Evolutionary conservation across 37 sponge, comb jelly and placozoan species (phyloP).

Genomic region (Beroe ovata): DNA sequence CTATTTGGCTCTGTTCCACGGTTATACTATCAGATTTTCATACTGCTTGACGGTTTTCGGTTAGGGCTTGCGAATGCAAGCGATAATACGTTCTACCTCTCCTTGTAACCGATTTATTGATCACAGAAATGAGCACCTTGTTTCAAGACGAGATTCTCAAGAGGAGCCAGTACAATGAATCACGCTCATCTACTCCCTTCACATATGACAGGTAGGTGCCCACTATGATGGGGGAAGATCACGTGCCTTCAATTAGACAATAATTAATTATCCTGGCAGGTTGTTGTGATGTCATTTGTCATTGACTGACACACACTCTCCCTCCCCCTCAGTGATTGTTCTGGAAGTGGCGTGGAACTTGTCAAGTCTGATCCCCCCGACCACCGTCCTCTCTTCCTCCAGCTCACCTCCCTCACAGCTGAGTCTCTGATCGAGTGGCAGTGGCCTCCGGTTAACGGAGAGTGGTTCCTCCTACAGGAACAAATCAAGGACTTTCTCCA

Average conservation of each 20-base stretch:
- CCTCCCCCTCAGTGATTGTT: constrained; percentile 28
- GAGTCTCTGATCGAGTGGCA: constrained; percentile 83
- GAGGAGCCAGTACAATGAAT: constrained; percentile 11
- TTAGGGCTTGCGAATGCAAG: too few species aligned
- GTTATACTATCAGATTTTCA: too few species aligned
- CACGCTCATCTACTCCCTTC: constrained; percentile 43
- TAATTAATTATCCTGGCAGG: too few species aligned
- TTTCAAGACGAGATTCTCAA: constrained; percentile 62
- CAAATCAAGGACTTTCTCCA: constrained; percentile 83
- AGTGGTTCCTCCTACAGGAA: constrained; percentile 90
- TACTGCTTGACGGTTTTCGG: too few species aligned
- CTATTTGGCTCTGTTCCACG: too few species aligned
- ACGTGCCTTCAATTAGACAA: too few species aligned
- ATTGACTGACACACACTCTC: too few species aligned
- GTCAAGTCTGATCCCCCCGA: neutral
- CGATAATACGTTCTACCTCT: too few species aligned
- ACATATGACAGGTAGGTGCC: constrained; percentile 68
- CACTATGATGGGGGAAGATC: too few species aligned
- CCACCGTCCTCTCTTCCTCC: neutral
- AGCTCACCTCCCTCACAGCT: constrained; percentile 23
- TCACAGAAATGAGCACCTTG: constrained; percentile 32
- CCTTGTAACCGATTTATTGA: too few species aligned
- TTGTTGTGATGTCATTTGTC: too few species aligned
- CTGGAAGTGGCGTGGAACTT: constrained; percentile 27
- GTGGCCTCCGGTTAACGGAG: constrained; percentile 79